Percentiles rank a stretch among this genome's conserved stretches.
Conservation (phyloP, 2,113 vertebrate species). For the Bungarus multicinctus region DNA sequence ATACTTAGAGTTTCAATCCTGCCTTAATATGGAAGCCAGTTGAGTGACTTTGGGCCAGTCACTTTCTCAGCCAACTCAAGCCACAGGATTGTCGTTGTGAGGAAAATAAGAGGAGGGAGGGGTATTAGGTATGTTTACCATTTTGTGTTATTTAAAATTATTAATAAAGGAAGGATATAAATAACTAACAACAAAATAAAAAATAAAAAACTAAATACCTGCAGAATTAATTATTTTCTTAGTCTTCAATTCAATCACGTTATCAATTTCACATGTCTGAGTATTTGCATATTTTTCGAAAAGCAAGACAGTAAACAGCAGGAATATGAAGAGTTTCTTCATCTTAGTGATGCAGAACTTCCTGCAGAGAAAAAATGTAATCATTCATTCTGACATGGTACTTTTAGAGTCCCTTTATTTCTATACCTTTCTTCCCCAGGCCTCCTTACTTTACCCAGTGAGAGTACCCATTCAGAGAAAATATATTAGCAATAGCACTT, state of each 20-base stretch:
- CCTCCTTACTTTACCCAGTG: background rate
- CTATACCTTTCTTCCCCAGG: background rate
- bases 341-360: background rate
- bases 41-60: background rate
- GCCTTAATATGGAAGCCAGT: background rate
- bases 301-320: background rate
- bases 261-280: background rate
- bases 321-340: background rate
- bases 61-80: background rate
- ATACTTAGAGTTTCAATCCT: background rate
- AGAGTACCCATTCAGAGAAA: background rate
- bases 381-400: background rate
- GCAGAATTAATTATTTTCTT: background rate
- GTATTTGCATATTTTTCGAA: background rate
- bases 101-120: background rate
- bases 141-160: background rate
- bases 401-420: background rate
- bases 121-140: background rate
- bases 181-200: background rate
- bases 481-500: background rate
- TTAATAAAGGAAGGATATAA: background rate
- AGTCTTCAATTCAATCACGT: background rate
- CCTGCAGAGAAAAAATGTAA: background rate
- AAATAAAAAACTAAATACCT: background rate
- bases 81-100: background rate